phyloP scores from a whole-genome alignment of 2,113 vertebrate genomes.

The Sclerurus mexicanus region DNA sequence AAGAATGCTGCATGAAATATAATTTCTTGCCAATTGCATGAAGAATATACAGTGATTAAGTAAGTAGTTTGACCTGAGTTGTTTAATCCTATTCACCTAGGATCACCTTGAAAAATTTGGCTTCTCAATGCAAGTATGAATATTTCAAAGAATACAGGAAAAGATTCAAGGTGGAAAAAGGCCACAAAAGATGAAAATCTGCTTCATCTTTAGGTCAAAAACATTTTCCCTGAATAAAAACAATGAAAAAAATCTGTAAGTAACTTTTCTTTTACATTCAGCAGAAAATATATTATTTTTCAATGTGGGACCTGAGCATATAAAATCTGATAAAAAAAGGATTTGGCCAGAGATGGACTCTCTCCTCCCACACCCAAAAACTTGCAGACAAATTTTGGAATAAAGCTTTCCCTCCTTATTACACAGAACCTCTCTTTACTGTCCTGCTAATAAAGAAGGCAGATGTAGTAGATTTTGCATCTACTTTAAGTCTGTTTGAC shows the following conservation, averaged over 20 bases:
- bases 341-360: neutral
- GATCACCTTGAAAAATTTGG: slow-evolving; percentile 54
- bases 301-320: neutral
- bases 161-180: slow-evolving; percentile 26
- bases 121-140: slow-evolving; percentile 11
- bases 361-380: neutral
- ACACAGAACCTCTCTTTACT: neutral
- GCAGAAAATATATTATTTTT: neutral
- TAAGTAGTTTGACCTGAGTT: slow-evolving; percentile 55
- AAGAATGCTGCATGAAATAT: slow-evolving; percentile 44
- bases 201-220: slow-evolving; percentile 33
- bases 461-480: neutral
- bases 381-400: neutral
- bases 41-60: slow-evolving; percentile 66
- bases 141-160: slow-evolving; percentile 35
- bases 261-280: neutral
- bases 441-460: neutral
- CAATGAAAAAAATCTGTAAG: neutral
- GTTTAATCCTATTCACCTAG: slow-evolving; percentile 63
- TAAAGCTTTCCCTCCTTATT: neutral
- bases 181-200: slow-evolving; percentile 21
- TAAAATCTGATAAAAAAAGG: neutral
- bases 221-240: slow-evolving; percentile 31
- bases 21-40: slow-evolving; percentile 47
- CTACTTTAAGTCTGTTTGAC: neutral